These are phyloP conservation scores for Aramus guarauna DNA, from an alignment of 2,113 vertebrate species.

Conservation along the genomic window DNA sequence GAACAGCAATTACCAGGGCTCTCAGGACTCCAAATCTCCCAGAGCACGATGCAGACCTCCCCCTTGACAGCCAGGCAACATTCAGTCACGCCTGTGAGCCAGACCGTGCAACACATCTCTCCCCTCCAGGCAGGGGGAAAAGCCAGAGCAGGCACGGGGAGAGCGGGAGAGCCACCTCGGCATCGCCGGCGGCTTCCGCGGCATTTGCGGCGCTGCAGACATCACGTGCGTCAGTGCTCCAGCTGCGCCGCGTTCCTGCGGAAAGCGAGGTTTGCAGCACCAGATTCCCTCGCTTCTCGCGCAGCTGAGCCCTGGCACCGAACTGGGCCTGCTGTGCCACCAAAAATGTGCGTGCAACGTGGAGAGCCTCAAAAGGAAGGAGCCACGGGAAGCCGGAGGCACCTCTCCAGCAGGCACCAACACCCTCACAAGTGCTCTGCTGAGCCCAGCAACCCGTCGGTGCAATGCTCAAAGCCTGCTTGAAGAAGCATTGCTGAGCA, in stretches of 20 bases:
- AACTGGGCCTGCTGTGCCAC: neutral
- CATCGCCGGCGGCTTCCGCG: accelerated
- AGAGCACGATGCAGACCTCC: neutral
- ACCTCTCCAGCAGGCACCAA: neutral
- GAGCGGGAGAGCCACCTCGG: accelerated
- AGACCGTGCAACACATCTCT: neutral
- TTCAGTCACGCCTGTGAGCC: neutral
- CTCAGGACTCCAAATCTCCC: neutral
- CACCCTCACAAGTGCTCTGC: neutral
- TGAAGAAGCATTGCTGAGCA: neutral
- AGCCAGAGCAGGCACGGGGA: neutral
- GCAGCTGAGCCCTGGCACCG: neutral
- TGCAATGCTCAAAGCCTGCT: neutral
- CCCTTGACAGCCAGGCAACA: neutral
- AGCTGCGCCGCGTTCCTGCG: accelerated
- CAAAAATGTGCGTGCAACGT: neutral
- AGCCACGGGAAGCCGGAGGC: neutral
- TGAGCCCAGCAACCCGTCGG: too few species aligned
- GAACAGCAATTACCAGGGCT: neutral
- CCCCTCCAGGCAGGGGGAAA: neutral
- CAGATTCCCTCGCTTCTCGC: neutral
- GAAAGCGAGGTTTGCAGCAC: neutral
- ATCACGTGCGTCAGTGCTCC: accelerated
- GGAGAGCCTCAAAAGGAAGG: neutral
- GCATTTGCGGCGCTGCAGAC: neutral